A percentile compares a stretch with the other conserved stretches of the same genome.
Conservation (phyloP, 64 coral and sea anemone genomes). For the Stylophora pistillata region DNA sequence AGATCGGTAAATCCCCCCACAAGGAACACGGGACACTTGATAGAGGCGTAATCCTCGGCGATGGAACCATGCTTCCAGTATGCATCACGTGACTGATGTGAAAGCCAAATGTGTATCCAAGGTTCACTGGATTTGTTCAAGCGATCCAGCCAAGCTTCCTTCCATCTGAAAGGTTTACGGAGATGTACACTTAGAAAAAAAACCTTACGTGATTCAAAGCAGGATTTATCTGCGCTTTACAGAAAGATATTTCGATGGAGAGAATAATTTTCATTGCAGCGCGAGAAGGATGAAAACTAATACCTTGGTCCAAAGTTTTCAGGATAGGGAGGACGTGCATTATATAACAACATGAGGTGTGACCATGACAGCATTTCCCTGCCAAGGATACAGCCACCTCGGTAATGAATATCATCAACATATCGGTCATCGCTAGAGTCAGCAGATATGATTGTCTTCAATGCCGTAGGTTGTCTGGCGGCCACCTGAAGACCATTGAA, state of each 20-base stretch:
- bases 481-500: conserved; percentile 87
- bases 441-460: conserved; percentile 74
- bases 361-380: conserved; percentile 66
- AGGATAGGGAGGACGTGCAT: conserved; percentile 72
- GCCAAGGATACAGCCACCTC: conserved; percentile 68
- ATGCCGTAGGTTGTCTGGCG: conserved; percentile 49
- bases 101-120: conserved; percentile 70
- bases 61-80: conserved; percentile 86
- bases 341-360: conserved; percentile 57
- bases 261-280: not conserved
- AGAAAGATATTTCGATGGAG: not conserved
- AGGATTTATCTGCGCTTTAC: not conserved
- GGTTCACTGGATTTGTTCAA: conserved; percentile 54
- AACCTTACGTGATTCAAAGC: not conserved
- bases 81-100: conserved; percentile 71
- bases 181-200: not conserved
- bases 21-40: conserved; percentile 60
- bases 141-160: conserved; percentile 76
- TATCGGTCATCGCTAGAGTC: conserved; percentile 85
- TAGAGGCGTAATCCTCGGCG: conserved; percentile 65
- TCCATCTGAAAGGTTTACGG: conserved; percentile 54
- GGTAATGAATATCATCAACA: conserved; percentile 65
- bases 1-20: conserved; percentile 79
- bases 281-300: no score
- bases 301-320: conserved; percentile 64